Percentiles rank a stretch among this genome's conserved stretches.
These are phyloP conservation scores for Acrobasis consociella DNA, from an alignment of 2,888 invertebrate genomes.

Conservation along the genomic window DNA sequence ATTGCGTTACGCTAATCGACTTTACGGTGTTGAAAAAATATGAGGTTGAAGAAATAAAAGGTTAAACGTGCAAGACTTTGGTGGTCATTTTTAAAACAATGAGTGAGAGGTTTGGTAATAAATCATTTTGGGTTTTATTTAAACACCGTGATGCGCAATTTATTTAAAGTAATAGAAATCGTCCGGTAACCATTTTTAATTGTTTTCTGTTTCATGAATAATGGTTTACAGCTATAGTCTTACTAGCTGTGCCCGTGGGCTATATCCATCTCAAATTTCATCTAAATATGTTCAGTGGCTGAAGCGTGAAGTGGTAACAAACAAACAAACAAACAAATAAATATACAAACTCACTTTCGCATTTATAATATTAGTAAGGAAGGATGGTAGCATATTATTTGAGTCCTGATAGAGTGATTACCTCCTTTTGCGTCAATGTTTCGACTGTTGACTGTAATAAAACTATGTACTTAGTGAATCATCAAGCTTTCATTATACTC, in stretches of 20 bases:
- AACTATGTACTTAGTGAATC: no score
- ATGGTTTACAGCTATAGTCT: background rate
- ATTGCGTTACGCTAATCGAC: constrained; percentile 12
- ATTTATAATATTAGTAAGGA: no score
- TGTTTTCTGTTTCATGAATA: background rate
- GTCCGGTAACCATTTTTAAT: background rate
- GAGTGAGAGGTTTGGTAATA: background rate
- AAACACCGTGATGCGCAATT: background rate
- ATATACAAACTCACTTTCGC: no score
- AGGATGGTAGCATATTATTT: no score
- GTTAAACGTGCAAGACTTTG: background rate
- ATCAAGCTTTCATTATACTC: background rate
- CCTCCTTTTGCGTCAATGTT: no score
- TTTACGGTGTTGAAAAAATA: constrained; percentile 5
- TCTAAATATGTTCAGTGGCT: no score
- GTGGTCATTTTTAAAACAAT: background rate
- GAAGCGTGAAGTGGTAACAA: no score
- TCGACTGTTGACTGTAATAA: no score
- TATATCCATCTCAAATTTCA: no score
- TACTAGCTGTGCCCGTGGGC: no score
- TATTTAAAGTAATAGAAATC: background rate
- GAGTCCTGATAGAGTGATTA: no score
- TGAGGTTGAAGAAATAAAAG: background rate
- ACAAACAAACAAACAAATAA: no score
- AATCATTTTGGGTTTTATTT: background rate